Percentiles rank a stretch among this genome's conserved stretches.
phyloP scores from a whole-genome alignment of 2,113 vertebrate species.

The Notothenia coriiceps region DNA sequence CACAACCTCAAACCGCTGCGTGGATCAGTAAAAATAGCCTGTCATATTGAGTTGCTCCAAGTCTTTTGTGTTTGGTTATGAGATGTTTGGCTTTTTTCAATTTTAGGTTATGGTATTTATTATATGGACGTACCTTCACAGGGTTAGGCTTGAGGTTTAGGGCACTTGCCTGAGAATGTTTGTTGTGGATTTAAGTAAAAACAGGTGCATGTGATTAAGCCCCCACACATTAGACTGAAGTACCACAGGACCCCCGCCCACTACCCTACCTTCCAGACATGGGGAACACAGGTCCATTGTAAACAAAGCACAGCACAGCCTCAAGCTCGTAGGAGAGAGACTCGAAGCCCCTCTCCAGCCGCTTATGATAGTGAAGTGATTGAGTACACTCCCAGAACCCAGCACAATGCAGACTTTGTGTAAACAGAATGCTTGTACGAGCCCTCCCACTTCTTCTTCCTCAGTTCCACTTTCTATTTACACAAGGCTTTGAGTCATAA shows the following conservation, averaged over 20 bases:
- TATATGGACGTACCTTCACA: slow-evolving; percentile 30
- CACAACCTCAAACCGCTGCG: slow-evolving; percentile 48
- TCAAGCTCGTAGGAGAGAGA: slow-evolving; percentile 46
- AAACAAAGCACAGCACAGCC: slow-evolving; percentile 39
- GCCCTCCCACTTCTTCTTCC: slow-evolving; percentile 53
- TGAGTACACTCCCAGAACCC: slow-evolving; percentile 59
- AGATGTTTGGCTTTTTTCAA: slow-evolving; percentile 2
- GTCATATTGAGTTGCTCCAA: slow-evolving; percentile 28
- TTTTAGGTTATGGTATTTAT: slow-evolving; percentile 14
- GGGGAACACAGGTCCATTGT: slow-evolving; percentile 68
- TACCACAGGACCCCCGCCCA: slow-evolving; percentile 22
- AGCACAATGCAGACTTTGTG: slow-evolving; percentile 70
- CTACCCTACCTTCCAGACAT: slow-evolving; percentile 34
- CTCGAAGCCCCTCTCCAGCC: slow-evolving; percentile 62
- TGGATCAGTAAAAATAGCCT: slow-evolving; percentile 39
- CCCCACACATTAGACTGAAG: slow-evolving; percentile 36
- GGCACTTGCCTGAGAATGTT: slow-evolving; percentile 39
- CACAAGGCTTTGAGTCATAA: slow-evolving; percentile 30
- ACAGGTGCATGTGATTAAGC: slow-evolving; percentile 68
- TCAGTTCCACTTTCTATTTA: slow-evolving; percentile 32
- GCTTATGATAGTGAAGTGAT: slow-evolving; percentile 66
- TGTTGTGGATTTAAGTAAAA: slow-evolving; percentile 38
- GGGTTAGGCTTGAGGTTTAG: slow-evolving; percentile 18
- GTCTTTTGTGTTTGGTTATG: slow-evolving; percentile 26
- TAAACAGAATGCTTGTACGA: slow-evolving; percentile 28